Conservation (phyloP, 2,113 vertebrate species). For the Herpailurus yagouaroundi region DNA sequence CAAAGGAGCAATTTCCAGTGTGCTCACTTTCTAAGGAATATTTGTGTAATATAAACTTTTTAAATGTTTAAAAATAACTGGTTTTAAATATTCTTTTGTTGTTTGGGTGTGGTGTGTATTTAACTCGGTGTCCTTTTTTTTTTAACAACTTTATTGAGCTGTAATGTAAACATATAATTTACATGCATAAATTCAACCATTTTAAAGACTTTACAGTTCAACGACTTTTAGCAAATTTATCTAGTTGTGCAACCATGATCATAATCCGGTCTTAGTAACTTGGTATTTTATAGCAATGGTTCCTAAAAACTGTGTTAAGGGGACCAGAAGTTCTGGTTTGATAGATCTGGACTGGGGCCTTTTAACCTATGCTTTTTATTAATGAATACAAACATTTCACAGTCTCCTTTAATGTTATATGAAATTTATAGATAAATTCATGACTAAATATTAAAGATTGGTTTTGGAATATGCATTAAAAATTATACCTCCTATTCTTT, state of each 20-base stretch:
- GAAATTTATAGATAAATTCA: background rate
- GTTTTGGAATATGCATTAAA: slow-evolving; percentile 19
- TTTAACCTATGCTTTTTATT: background rate
- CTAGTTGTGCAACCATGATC: background rate
- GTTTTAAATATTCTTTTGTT: background rate
- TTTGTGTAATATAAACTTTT: background rate
- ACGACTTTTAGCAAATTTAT: background rate
- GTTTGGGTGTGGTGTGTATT: background rate
- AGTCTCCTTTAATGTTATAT: background rate
- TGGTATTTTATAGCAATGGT: background rate
- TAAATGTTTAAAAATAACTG: slow-evolving; percentile 28
- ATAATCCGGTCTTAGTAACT: background rate
- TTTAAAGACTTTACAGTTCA: background rate
- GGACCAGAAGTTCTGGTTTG: background rate
- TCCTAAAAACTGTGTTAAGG: background rate
- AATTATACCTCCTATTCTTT: background rate
- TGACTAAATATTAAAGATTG: background rate
- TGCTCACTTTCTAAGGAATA: background rate
- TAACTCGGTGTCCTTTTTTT: background rate
- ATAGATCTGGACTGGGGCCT: background rate
- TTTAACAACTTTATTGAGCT: background rate
- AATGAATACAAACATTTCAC: background rate
- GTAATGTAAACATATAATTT: background rate
- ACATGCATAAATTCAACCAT: background rate
- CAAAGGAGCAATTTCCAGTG: background rate